These are phyloP conservation scores for Drosophila ficusphila DNA, from an alignment of 1,140 invertebrate genomes.

Conservation along the genomic window DNA sequence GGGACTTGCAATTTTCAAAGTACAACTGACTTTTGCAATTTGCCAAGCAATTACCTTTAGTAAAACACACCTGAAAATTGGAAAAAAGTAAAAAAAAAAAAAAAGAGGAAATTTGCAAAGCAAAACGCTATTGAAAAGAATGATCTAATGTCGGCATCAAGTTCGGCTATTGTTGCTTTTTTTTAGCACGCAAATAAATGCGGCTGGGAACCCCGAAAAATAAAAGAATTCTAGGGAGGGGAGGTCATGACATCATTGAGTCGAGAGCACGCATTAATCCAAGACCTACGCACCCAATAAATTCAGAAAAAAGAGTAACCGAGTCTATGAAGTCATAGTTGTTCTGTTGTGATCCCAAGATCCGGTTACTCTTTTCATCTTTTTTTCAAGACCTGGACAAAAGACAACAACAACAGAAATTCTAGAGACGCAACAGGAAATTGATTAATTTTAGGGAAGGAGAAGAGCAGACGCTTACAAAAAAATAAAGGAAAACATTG, in stretches of 20 bases:
- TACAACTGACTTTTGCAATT: background rate
- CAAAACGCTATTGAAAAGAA: background rate
- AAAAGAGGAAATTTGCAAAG: background rate
- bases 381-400: slow-evolving; percentile 15
- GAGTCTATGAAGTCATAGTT: slow-evolving; percentile 38
- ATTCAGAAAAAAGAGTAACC: background rate
- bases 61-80: background rate
- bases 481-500: background rate
- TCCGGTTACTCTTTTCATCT: slow-evolving; percentile 25
- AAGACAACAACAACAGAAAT: background rate
- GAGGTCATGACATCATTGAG: slow-evolving; percentile 19
- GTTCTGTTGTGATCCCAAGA: slow-evolving; percentile 26
- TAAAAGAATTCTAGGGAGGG: background rate
- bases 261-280: slow-evolving; percentile 5
- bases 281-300: slow-evolving; percentile 21
- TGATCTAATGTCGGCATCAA: background rate
- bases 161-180: background rate
- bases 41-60: background rate
- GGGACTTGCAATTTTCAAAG: background rate
- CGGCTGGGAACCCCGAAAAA: slow-evolving; percentile 7
- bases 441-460: background rate
- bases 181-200: background rate
- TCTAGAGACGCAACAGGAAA: slow-evolving; percentile 26
- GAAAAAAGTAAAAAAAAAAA: too few species aligned
- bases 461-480: slow-evolving; percentile 11